Conservation (phyloP, 2,797 vertebrate species). For the Acanthurus lineatus region DNA sequence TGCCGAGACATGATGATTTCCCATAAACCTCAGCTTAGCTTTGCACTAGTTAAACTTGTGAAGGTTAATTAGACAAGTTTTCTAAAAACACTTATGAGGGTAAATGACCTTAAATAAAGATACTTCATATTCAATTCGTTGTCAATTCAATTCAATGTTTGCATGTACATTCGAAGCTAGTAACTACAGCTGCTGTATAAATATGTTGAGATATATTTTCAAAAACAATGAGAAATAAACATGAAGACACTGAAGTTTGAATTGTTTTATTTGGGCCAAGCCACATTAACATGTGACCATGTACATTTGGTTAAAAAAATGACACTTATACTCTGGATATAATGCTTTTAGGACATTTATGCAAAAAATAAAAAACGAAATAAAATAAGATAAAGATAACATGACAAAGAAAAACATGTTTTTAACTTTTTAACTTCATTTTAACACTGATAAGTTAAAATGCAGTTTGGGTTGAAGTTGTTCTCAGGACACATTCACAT, state of each 20-base stretch:
- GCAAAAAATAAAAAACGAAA: neutral
- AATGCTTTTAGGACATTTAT: neutral
- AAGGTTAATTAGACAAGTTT: too few relatives aligned
- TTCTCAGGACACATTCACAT: constrained; percentile 22
- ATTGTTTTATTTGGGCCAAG: constrained; percentile 4
- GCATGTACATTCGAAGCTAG: too few relatives aligned
- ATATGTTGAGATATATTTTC: neutral
- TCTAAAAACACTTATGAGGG: too few relatives aligned
- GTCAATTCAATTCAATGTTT: too few relatives aligned
- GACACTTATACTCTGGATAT: neutral
- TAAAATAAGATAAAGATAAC: neutral
- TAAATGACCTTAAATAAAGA: too few relatives aligned
- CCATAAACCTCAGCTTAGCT: too few relatives aligned
- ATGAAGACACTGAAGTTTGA: neutral
- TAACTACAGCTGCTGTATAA: neutral
- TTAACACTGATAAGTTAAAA: neutral
- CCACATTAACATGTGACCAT: neutral
- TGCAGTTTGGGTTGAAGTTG: neutral
- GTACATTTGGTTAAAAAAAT: neutral
- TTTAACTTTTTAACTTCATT: too few relatives aligned
- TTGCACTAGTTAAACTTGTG: too few relatives aligned
- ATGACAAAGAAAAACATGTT: neutral
- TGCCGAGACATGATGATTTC: too few relatives aligned
- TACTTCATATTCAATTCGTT: too few relatives aligned
- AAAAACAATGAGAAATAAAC: neutral